These are phyloP conservation scores for Ariolimax columbianus DNA, from an alignment of 2,888 invertebrate genomes.

Conservation along the genomic window DNA sequence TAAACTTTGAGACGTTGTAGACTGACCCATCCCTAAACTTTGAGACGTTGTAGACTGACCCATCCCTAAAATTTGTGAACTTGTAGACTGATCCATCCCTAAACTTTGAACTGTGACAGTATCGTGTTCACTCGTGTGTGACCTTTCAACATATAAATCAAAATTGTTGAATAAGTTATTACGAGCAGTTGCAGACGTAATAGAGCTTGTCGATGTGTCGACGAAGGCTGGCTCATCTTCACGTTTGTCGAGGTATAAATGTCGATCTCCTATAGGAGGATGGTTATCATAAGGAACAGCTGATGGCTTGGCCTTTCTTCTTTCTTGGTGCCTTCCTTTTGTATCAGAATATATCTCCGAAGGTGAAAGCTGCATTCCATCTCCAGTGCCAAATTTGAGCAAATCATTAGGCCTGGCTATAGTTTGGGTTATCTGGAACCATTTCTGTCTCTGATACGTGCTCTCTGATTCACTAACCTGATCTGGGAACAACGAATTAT, in stretches of 20 bases:
- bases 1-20: too few relatives aligned
- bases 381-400: neutral
- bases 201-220: neutral
- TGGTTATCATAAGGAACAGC: neutral
- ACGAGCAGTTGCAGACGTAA: neutral
- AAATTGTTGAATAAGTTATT: neutral
- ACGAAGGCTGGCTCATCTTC: neutral
- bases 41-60: too few relatives aligned
- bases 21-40: too few relatives aligned
- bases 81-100: too few relatives aligned
- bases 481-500: neutral
- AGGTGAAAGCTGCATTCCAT: neutral
- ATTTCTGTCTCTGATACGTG: neutral
- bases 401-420: neutral
- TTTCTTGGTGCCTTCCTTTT: neutral
- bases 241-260: neutral
- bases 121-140: neutral
- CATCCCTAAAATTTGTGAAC: too few relatives aligned
- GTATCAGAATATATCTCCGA: neutral
- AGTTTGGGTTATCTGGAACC: neutral
- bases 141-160: neutral
- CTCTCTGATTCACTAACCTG: neutral
- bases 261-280: neutral
- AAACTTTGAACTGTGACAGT: neutral
- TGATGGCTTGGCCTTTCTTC: neutral